These are phyloP conservation scores for Fundulus diaphanus DNA, from an alignment of 2,797 vertebrate species.

Conservation along the genomic window DNA sequence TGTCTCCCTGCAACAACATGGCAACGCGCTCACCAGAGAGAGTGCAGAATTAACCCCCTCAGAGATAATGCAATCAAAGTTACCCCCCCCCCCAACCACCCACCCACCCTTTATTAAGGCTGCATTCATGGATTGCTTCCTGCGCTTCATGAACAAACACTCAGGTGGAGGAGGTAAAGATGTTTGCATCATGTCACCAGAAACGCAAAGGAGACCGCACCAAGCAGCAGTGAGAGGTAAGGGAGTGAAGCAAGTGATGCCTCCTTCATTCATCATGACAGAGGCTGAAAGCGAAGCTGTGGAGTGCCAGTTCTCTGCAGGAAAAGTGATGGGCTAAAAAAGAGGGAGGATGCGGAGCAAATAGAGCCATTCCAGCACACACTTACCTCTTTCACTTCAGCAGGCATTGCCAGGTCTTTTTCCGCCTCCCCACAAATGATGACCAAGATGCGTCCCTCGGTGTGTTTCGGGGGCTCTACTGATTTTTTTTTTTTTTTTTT, in stretches of 20 bases:
- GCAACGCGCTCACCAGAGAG: constrained; percentile 63
- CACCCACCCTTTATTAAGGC: constrained; percentile 20
- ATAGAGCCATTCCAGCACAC: constrained; percentile 70
- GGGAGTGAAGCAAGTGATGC: constrained; percentile 54
- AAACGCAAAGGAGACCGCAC: constrained; percentile 75
- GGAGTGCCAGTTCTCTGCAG: constrained; percentile 64
- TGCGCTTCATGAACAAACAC: constrained; percentile 28
- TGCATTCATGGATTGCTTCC: constrained; percentile 34
- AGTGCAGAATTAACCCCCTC: constrained; percentile 58
- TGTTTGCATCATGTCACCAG: constrained; percentile 65
- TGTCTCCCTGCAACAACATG: constrained; percentile 67
- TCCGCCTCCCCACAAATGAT: constrained; percentile 66
- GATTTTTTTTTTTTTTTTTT: constrained; percentile 23
- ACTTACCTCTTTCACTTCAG: constrained; percentile 84
- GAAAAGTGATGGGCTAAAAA: constrained; percentile 47
- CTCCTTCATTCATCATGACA: constrained; percentile 72
- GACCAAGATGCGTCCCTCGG: constrained; percentile 62
- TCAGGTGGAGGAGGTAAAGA: constrained; percentile 52
- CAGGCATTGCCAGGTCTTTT: constrained; percentile 79
- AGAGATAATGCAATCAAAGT: constrained; percentile 58
- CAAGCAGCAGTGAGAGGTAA: constrained; percentile 56
- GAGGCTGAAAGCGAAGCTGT: constrained; percentile 62
- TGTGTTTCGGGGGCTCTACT: constrained; percentile 53
- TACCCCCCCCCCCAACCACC: constrained; percentile 35
- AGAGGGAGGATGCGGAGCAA: constrained; percentile 62